These are phyloP conservation scores for Hippotragus niger DNA, from an alignment of 2,113 vertebrate genomes.

Conservation along the genomic window DNA sequence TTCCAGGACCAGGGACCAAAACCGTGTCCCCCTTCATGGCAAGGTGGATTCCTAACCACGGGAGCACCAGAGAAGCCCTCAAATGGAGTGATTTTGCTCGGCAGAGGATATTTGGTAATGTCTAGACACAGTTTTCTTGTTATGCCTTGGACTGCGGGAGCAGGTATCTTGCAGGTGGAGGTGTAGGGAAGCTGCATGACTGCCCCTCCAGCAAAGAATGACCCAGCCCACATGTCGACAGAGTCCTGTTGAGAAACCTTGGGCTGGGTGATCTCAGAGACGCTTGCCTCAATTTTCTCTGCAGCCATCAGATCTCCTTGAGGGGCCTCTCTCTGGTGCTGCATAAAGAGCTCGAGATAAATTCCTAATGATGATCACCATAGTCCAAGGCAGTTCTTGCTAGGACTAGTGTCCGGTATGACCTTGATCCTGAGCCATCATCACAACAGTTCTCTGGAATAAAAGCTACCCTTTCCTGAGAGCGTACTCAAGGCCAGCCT, in stretches of 20 bases:
- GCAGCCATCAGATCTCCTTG: neutral
- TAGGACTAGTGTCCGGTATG: neutral
- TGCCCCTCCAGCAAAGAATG: neutral
- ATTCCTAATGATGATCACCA: neutral
- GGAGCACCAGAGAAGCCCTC: neutral
- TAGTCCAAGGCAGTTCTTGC: neutral
- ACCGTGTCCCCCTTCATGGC: accelerated
- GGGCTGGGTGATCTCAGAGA: neutral
- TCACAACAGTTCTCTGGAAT: neutral
- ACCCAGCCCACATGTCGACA: no score
- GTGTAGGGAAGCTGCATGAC: neutral
- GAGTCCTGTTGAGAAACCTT: neutral
- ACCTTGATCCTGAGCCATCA: neutral
- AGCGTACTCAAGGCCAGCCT: neutral
- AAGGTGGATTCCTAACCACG: neutral
- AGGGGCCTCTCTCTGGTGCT: neutral
- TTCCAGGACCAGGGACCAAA: neutral
- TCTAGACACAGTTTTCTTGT: neutral
- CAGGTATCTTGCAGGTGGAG: neutral
- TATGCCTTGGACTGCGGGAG: neutral
- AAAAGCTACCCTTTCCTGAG: neutral
- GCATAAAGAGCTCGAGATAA: neutral
- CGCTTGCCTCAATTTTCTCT: neutral
- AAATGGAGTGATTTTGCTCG: neutral
- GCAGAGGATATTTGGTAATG: neutral